Percentiles rank a stretch among this genome's conserved stretches.
Conservation (phyloP, 2,888 invertebrate species). For the Cheilosia grossa region DNA sequence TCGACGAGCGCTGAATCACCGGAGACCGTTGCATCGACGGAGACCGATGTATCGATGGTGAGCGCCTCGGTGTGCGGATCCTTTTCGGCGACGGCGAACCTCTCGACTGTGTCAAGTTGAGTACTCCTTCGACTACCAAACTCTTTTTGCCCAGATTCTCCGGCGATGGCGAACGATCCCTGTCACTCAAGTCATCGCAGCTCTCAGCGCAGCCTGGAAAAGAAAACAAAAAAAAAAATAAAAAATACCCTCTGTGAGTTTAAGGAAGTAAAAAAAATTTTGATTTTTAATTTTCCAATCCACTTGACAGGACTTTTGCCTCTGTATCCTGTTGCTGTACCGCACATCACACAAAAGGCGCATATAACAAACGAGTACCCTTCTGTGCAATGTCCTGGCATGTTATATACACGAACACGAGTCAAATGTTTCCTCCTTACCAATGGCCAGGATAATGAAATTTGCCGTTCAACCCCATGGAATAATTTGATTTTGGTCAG, state of each 20-base stretch:
- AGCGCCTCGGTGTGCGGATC: constrained; percentile 45
- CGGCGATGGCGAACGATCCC: constrained; percentile 75
- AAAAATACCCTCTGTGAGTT: constrained; percentile 33
- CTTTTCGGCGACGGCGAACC: constrained; percentile 76
- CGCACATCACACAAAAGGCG: constrained; percentile 1
- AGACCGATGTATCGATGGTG: constrained; percentile 47
- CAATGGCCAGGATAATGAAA: constrained; percentile 74
- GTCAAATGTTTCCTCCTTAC: constrained; percentile 41
- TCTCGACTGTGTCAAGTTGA: constrained; percentile 78
- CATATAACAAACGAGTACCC: constrained; percentile 9
- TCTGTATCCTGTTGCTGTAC: constrained; percentile 27
- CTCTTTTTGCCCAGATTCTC: constrained; percentile 78
- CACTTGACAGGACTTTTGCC: constrained; percentile 77
- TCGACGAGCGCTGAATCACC: constrained; percentile 47
- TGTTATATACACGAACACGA: constrained; percentile 3
- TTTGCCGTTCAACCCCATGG: constrained; percentile 76
- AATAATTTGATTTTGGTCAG: constrained; percentile 77
- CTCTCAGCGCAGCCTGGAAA: constrained; percentile 79
- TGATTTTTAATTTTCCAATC: constrained; percentile 82
- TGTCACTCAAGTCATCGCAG: constrained; percentile 76
- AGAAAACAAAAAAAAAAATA: constrained; percentile 28
- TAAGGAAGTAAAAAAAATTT: constrained; percentile 77
- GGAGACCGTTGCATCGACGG: constrained; percentile 31
- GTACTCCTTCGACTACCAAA: constrained; percentile 77
- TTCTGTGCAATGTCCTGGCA: constrained; percentile 43